Conservation (phyloP, 2,113 vertebrate species). For the Oxyruncus cristatus region DNA sequence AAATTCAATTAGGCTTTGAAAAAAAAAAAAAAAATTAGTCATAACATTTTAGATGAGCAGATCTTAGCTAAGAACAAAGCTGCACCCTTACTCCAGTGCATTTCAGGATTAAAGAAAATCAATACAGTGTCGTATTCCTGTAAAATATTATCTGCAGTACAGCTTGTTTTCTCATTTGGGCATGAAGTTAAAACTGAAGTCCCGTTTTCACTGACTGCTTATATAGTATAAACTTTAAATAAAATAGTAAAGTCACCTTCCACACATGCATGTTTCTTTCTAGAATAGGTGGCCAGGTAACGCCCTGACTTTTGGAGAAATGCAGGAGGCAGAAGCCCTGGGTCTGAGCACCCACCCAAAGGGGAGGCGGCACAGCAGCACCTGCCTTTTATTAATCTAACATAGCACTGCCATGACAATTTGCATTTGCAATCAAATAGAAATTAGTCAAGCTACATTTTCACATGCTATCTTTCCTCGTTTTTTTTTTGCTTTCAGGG, state of each 20-base stretch:
- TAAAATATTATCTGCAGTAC: not conserved
- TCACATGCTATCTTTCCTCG: not conserved
- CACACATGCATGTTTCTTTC: not conserved
- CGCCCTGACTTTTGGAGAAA: not conserved
- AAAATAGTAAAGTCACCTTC: not conserved
- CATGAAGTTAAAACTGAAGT: not conserved
- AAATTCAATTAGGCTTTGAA: constrained; percentile 8
- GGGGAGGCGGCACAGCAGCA: not conserved
- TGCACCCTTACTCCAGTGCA: not conserved
- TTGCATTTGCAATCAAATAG: not conserved
- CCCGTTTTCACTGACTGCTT: not conserved
- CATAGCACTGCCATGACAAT: not conserved
- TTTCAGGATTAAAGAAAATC: constrained; percentile 21
- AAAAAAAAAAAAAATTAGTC: not conserved
- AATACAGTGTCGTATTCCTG: not conserved
- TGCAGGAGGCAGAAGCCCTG: not conserved
- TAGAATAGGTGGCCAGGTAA: not conserved
- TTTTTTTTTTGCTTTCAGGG: not conserved
- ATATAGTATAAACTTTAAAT: not conserved
- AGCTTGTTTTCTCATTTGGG: not conserved
- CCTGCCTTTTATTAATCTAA: not conserved
- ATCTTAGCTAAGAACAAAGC: constrained; percentile 50
- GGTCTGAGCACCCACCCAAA: not conserved
- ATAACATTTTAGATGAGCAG: constrained; percentile 40
- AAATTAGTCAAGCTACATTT: not conserved